Percentiles rank a stretch among this genome's conserved stretches.
phyloP scores from a whole-genome alignment of 2,113 vertebrate species.

The Physeter macrocephalus region DNA sequence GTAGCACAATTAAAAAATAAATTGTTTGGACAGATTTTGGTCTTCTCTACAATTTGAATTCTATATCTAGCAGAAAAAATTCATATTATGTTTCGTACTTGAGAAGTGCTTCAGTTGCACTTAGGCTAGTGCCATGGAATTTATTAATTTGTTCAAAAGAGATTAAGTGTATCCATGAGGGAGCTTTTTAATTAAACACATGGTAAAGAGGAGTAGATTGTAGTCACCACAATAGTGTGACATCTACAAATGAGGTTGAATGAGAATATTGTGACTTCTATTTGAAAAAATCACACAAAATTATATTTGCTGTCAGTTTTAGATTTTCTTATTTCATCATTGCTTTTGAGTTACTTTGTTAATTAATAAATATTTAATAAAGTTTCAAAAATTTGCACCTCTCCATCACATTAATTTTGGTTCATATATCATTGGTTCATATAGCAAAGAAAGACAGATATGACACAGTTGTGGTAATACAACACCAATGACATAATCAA shows the following conservation, averaged over 20 bases:
- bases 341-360: not conserved
- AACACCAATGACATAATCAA: not conserved
- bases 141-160: not conserved
- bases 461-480: not conserved
- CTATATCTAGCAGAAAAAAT: not conserved
- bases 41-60: not conserved
- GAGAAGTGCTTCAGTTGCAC: not conserved
- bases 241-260: not conserved
- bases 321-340: not conserved
- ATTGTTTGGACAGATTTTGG: not conserved
- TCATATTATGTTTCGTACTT: not conserved
- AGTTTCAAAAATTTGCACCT: not conserved
- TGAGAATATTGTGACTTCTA: not conserved
- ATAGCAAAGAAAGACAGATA: not conserved
- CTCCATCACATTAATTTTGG: not conserved
- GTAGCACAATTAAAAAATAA: not conserved
- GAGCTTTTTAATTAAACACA: not conserved
- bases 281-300: not conserved
- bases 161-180: not conserved
- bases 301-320: not conserved
- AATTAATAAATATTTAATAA: not conserved
- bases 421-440: not conserved
- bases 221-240: not conserved
- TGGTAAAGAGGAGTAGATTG: not conserved
- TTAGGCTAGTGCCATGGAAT: not conserved